Conservation (phyloP, 2,888 invertebrate genomes). For the Netelia fuscicornis region DNA sequence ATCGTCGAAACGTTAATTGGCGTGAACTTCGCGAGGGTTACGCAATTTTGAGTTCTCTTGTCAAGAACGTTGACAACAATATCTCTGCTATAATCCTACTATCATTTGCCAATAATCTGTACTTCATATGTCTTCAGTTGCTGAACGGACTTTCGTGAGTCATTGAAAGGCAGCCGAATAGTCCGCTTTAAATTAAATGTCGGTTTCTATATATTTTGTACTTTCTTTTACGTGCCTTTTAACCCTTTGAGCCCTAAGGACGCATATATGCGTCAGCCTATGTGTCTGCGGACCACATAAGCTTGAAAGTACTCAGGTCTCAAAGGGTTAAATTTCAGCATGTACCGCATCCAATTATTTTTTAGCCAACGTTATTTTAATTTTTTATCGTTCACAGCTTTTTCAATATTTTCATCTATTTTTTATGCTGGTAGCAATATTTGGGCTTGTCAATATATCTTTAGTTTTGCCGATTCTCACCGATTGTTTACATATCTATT, state of each 20-base stretch:
- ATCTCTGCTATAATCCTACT: slow-evolving; percentile 88
- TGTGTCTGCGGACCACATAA: too few relatives aligned
- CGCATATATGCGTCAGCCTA: too few relatives aligned
- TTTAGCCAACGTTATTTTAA: slow-evolving; percentile 10
- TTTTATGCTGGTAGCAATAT: too few relatives aligned
- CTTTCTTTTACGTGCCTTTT: not conserved
- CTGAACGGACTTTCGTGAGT: slow-evolving; percentile 89
- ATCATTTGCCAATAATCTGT: slow-evolving; percentile 90
- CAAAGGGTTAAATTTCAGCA: too few relatives aligned
- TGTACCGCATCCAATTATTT: not conserved
- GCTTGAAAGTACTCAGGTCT: too few relatives aligned
- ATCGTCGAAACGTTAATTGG: slow-evolving; percentile 85
- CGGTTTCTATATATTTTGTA: not conserved
- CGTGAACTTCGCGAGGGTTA: slow-evolving; percentile 88
- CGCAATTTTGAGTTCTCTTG: slow-evolving; percentile 87
- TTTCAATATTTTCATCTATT: too few relatives aligned
- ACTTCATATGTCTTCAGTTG: slow-evolving; percentile 90
- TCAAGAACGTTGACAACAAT: slow-evolving; percentile 87
- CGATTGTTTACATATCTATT: not conserved
- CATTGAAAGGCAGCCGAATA: not conserved
- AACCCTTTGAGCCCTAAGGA: too few relatives aligned
- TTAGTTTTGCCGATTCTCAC: too few relatives aligned
- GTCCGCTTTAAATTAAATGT: not conserved
- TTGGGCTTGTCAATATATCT: too few relatives aligned
- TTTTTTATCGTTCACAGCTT: not conserved